A percentile compares a stretch with the other conserved stretches of the same genome.
phyloP scores from a whole-genome alignment of 1,140 invertebrate species.

The Zaprionus davidi region DNA sequence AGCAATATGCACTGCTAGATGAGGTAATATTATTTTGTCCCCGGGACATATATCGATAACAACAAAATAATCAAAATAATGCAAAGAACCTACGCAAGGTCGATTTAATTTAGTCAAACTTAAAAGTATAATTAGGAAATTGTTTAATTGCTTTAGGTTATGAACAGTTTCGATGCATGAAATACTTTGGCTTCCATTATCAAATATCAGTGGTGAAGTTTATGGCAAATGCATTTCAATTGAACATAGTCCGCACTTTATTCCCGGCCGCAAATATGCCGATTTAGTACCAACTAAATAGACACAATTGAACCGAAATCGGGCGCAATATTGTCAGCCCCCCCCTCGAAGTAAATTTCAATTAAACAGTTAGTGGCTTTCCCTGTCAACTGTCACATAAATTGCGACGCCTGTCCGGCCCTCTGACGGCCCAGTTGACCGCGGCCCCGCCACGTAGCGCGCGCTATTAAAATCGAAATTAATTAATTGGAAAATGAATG shows the following conservation, averaged over 20 bases:
- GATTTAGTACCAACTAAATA: constrained; percentile 1
- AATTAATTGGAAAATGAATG: constrained; percentile 78
- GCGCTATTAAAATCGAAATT: constrained; percentile 66
- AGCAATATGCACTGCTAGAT: constrained; percentile 36
- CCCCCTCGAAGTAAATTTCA: constrained; percentile 58
- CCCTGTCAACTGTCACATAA: constrained; percentile 67
- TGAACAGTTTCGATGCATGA: background rate
- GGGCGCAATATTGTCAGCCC: background rate
- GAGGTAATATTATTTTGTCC: constrained; percentile 41
- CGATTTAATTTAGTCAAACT: background rate
- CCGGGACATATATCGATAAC: background rate
- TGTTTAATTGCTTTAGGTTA: background rate
- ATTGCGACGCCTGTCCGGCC: constrained; percentile 40
- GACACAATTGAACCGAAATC: constrained; percentile 11
- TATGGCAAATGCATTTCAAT: background rate
- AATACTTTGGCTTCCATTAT: too few species aligned
- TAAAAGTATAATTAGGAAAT: background rate
- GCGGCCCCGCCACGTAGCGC: constrained; percentile 19
- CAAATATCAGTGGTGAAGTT: background rate
- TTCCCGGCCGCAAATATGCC: background rate
- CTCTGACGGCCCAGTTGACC: constrained; percentile 8
- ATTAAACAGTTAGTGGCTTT: constrained; percentile 74
- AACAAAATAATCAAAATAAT: constrained; percentile 10
- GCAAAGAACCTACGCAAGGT: background rate
- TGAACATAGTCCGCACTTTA: background rate